phyloP scores from a whole-genome alignment of 2,888 invertebrate genomes.

The Ormyrus thymus region DNA sequence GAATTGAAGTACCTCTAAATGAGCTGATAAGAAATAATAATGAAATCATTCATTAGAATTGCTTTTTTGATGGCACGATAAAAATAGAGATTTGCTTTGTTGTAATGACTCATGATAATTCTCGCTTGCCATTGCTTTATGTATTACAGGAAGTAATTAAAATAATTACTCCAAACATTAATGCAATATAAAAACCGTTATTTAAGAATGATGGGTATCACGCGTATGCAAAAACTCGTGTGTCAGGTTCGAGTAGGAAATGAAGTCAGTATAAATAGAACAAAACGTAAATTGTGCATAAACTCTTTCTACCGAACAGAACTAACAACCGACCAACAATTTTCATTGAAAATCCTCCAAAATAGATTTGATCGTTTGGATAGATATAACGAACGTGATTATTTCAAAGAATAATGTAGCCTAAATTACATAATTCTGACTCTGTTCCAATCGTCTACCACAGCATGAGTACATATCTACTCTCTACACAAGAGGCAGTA shows the following conservation, averaged over 20 bases:
- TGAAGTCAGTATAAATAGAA: too few relatives aligned
- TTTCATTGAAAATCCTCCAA: slow-evolving; percentile 5
- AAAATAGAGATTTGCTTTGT: slow-evolving; percentile 21
- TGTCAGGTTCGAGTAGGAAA: too few relatives aligned
- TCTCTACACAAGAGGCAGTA: slow-evolving; percentile 43
- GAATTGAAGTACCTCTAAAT: neutral
- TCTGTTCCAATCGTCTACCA: slow-evolving; percentile 41
- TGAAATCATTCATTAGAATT: slow-evolving; percentile 35
- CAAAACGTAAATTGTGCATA: too few relatives aligned
- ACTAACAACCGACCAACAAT: neutral
- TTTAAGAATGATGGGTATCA: slow-evolving; percentile 5
- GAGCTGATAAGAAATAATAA: slow-evolving; percentile 20
- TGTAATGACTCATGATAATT: slow-evolving; percentile 34
- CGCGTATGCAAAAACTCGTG: neutral
- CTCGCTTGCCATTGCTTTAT: slow-evolving; percentile 11
- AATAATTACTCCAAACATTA: slow-evolving; percentile 40
- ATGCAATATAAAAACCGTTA: slow-evolving; percentile 35
- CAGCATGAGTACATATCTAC: slow-evolving; percentile 45
- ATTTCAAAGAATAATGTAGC: slow-evolving; percentile 36
- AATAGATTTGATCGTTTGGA: slow-evolving; percentile 34
- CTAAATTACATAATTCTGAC: slow-evolving; percentile 51
- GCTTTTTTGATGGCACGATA: slow-evolving; percentile 30
- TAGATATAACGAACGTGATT: slow-evolving; percentile 25
- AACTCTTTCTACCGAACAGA: too few relatives aligned
- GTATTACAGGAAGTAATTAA: slow-evolving; percentile 35